Base-by-base conservation (phyloP, 2,888 invertebrate genomes). In the Zaprionus lineosus region DNA sequence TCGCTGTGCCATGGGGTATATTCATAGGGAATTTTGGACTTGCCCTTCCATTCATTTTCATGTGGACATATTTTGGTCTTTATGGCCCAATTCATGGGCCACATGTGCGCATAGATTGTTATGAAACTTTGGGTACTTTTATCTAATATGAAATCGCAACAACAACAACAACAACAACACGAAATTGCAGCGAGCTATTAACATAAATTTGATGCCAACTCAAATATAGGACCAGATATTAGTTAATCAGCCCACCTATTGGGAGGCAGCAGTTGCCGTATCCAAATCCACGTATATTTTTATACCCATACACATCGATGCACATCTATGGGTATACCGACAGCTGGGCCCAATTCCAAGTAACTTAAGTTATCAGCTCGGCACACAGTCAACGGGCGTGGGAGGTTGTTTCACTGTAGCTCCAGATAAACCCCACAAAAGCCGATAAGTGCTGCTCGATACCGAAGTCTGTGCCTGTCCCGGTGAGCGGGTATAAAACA, bases 301-400 rank as follows among this genome's bases (percentile, higher is more conserved):
- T 6, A 24, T 24, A n/a, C 24, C n/a, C n/a, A n/a, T n/a, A 24
- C 37, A 29, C 18, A 9, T 39, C 47, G 26, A 31, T 65, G 50
- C 55, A 55, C 50, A 57, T 29, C 21, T 24, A 18, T 28, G 14
- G 15, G 44, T 39, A 56, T 43, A 28, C 14, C 69, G 79, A 79
- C 79, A 81, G 85, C 79, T 81, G 79, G 41, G 58, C 57, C 11
- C 19, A 73, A 55, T 84, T 83, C 59, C 85, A 64, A 52, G 63
- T 73, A 70, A 78, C 79, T 82, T 56, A 73, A 62, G 83, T 65
- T 79, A 84, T 84, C 83, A 58, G 62, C 40, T 24, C 12, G 9
- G 11, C 50, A 48, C 33, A 15, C 37, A 14, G 24, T 24, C 29
- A 19, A 1, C 28, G 26, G 48, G 68, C 34, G 70, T 63, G 48